Base-by-base conservation (phyloP, 2,888 invertebrate species). In the Trachelus stipa region DNA sequence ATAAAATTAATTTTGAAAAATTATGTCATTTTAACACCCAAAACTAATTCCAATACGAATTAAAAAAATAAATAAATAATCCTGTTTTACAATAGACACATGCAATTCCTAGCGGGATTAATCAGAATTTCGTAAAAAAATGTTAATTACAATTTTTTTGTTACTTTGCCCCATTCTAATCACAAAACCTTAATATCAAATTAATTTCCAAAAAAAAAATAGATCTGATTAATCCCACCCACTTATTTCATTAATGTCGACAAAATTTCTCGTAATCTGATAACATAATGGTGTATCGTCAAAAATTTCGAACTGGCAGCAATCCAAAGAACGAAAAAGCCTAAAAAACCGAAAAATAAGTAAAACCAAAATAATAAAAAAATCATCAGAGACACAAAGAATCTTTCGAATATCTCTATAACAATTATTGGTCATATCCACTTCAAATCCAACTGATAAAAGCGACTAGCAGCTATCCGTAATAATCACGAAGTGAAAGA, bases 401-500 rank as follows among this genome's bases (percentile, higher is more conserved):
- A 79, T 37, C 56, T 34, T 75, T n/a, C 23, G 37, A 76, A 79
- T 73, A 76, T 56, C 23, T 56, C 40, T 23, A 56, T 56, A 56
- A 56, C 40, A 56, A 56, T 56, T 56, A 56, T 56, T 23, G 40
- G 40, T 85, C 85, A 85, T 85, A 85, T 85, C 85, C 85, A 85
- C 83, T 82, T 85, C 85, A 85, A 85, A 85, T 85, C 85, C 84
- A 84, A 84, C 83, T 85, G 82, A 85, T 83, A 84, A 86, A 85
- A 85, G 85, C 84, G 82, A 82, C 84, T 85, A 83, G 84, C 85
- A 83, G 82, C 85, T 84, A 83, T 80, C 79, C 9, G 23, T 23
- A 56, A 23, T 23, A 56, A 56, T 56, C 6, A 23, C 40, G 23
- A 56, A 56, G 4, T 56, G 1, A 23, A 56, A 23, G 1, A 23